These are phyloP conservation scores for Erebia palarica DNA, from an alignment of 2,888 invertebrate genomes.

Conservation along the genomic window DNA sequence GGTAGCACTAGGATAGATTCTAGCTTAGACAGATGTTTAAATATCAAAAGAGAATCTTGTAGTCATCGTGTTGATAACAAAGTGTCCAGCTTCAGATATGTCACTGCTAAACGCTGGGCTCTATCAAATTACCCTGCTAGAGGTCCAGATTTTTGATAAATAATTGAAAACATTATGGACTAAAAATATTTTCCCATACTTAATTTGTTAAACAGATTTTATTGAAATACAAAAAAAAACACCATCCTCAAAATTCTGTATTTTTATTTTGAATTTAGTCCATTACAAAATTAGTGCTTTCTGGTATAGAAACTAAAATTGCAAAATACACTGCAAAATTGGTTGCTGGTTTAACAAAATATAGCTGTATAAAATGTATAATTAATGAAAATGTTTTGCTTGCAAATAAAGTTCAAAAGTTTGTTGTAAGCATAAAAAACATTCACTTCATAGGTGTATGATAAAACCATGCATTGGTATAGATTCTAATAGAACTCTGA, in stretches of 20 bases:
- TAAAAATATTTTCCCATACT: too few species aligned
- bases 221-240: constrained; percentile 40
- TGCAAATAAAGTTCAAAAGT: too few species aligned
- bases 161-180: background rate
- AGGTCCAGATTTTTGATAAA: constrained; percentile 66
- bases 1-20: constrained; percentile 4
- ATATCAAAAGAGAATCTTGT: constrained; percentile 5
- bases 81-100: constrained; percentile 17
- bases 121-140: constrained; percentile 52
- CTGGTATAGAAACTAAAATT: constrained; percentile 62
- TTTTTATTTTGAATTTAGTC: constrained; percentile 62
- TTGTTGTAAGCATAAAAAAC: too few species aligned
- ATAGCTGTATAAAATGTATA: background rate
- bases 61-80: constrained; percentile 17
- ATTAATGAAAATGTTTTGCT: background rate
- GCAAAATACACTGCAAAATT: constrained; percentile 47
- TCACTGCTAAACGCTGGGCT: constrained; percentile 61
- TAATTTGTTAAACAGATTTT: background rate
- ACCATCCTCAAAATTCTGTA: constrained; percentile 50
- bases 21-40: background rate
- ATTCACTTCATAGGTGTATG: too few species aligned
- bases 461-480: too few species aligned
- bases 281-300: constrained; percentile 66
- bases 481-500: too few species aligned
- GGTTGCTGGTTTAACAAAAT: background rate